Evolutionary conservation across 2,113 vertebrate species (phyloP), one percentile per base, ranked within the genome.

Genomic region (Equus przewalskii): DNA sequence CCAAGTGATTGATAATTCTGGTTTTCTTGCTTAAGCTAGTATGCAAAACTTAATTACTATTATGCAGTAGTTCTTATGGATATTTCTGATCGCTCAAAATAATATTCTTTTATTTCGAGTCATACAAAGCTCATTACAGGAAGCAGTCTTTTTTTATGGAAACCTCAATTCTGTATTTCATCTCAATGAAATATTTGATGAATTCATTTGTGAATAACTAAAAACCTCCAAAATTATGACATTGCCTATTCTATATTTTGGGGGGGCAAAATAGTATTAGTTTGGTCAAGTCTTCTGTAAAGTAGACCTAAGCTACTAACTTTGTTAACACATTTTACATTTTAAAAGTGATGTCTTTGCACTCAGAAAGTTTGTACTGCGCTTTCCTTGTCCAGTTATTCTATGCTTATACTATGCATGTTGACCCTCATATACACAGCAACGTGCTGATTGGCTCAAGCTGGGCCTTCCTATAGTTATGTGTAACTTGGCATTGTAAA

Each of bases 271-370:
- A 49, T 22, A 75, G 4, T 75, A 81, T 82, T 92, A 62, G 93
- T 90, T n/a, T 78, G 54, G 33, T 36, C 33, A 90, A 89, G 26
- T 46, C 36, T 95, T 87, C 46, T 84, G 19, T 78, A 89, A 79
- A 58, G 10, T 82, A 72, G 41, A 84, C 5, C 41, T 87, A 46
- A 8, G 36, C 15, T 72, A 82, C 54, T 88, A 75, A 67, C 12
- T 70, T 96, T 92, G 60, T 91, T 75, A 86, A 80, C 62, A 86
- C 36, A 69, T 15, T 64, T 92, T 81, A 94, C 33, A 65, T 90
- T 94, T 83, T 19, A 46, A 86, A 86, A 46, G n/a, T 82, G n/a
- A 51, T 79, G 72, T 94, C 8, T 82, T 82, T 90, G 19, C 46
- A 93, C 5, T 92, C 88, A 82, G 12, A 73, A 70, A 83, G 41